phyloP scores from a whole-genome alignment of 2,113 vertebrate genomes.

The Campylorhamphus procurvoides region DNA sequence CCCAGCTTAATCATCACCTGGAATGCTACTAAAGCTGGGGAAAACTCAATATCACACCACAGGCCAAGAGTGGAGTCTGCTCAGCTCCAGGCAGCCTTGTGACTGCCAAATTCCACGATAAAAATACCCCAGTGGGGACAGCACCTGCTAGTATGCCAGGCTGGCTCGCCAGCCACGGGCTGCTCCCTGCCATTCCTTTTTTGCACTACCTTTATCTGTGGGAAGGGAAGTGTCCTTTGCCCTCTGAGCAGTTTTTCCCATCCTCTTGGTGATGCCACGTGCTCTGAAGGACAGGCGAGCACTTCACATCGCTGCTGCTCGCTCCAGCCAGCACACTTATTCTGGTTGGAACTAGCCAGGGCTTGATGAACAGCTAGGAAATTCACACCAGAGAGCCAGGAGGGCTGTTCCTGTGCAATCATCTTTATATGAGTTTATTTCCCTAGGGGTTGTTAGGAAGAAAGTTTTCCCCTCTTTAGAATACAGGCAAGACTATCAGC shows the following conservation, averaged over 20 bases:
- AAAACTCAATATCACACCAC: background rate
- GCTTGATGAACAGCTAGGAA: background rate
- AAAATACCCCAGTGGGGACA: background rate
- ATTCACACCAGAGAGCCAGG: background rate
- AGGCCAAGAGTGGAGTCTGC: background rate
- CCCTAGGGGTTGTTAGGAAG: background rate
- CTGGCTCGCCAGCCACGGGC: background rate
- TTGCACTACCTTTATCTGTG: background rate
- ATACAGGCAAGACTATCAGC: conserved; percentile 25
- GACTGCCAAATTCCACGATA: conserved; percentile 46
- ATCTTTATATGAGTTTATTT: background rate
- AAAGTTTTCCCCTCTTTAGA: background rate
- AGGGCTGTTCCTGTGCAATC: background rate
- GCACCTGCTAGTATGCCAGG: background rate
- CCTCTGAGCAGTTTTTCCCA: background rate
- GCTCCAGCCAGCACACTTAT: accelerated
- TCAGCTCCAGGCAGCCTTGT: background rate
- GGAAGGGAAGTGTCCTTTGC: background rate
- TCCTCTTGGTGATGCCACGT: background rate
- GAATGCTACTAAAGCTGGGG: background rate
- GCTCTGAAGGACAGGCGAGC: background rate
- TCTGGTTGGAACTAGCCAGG: background rate
- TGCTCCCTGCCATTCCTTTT: background rate
- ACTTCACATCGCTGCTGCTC: background rate
- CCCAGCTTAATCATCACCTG: conserved; percentile 15